Evolutionary conservation across 2,113 vertebrate species (phyloP).

Genomic region (Datnioides undecimradiatus): DNA sequence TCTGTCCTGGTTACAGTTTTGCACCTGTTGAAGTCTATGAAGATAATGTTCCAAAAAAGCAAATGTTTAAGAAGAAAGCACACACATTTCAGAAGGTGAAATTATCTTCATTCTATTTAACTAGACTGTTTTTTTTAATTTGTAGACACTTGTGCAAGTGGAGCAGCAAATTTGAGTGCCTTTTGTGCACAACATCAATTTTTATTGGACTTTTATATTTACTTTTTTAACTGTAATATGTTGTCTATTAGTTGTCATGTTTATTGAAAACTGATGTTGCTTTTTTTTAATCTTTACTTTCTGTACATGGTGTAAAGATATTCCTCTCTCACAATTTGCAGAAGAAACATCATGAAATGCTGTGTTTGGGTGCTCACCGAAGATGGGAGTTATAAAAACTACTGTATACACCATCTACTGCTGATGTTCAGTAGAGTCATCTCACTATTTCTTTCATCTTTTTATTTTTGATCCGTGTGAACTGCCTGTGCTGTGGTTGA

Average conservation of each 20-base stretch:
- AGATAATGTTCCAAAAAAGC: conserved; percentile 22
- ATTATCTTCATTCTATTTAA: conserved; percentile 58
- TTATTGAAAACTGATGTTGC: conserved; percentile 63
- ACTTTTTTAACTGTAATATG: conserved; percentile 70
- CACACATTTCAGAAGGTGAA: conserved; percentile 51
- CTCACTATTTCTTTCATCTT: conserved; percentile 52
- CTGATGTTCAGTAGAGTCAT: conserved; percentile 57
- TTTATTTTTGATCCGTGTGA: conserved; percentile 49
- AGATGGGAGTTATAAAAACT: conserved; percentile 46
- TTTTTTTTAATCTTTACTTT: conserved; percentile 58
- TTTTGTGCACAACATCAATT: conserved; percentile 80
- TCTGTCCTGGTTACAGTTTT: conserved; percentile 39
- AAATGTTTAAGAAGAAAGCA: conserved; percentile 59
- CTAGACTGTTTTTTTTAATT: conserved; percentile 74
- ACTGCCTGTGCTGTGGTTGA: conserved; percentile 80
- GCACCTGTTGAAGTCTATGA: conserved; percentile 43
- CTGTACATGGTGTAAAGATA: conserved; percentile 35
- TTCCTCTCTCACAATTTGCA: conserved; percentile 6
- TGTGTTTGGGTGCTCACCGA: conserved; percentile 35
- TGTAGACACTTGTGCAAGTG: conserved; percentile 69
- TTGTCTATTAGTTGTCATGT: conserved; percentile 65
- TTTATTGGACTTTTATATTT: conserved; percentile 76
- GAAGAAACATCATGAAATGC: conserved; percentile 46
- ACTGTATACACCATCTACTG: conserved; percentile 69
- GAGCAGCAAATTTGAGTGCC: conserved; percentile 74